Evolutionary conservation across 1,140 invertebrate genomes (phyloP).

Genomic region (Cephus cinctus): DNA sequence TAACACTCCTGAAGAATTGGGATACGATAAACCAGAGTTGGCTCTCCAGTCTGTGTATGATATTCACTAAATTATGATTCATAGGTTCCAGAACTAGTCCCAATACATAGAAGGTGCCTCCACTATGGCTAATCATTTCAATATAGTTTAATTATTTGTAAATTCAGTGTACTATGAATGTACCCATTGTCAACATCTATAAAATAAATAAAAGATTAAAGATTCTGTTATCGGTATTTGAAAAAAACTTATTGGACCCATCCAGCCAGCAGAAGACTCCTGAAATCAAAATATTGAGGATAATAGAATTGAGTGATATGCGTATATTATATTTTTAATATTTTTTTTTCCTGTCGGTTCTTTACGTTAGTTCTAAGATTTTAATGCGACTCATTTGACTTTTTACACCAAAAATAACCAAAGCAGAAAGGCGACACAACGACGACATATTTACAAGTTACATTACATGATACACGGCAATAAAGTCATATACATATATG

Average conservation of each 20-base stretch:
- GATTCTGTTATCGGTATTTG: too few species aligned
- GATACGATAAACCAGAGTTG: conserved; percentile 96
- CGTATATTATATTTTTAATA: conserved; percentile 39
- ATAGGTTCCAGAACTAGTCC: conserved; percentile 19
- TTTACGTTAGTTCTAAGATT: conserved; percentile 30
- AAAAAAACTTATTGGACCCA: too few species aligned
- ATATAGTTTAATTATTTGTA: conserved; percentile 9
- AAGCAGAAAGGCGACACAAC: conserved; percentile 46
- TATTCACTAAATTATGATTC: conserved; percentile 48
- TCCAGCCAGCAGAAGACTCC: conserved; percentile 3
- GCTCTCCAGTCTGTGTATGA: conserved; percentile 75
- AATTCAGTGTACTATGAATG: conserved; percentile 14
- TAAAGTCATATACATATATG: conserved; percentile 40
- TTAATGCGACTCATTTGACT: conserved; percentile 25
- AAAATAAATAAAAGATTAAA: conserved; percentile 11
- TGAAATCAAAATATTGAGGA: conserved; percentile 21
- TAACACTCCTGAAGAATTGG: conserved; percentile 91
- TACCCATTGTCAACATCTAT: conserved; percentile 6
- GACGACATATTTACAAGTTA: conserved; percentile 49
- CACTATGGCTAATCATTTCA: too few species aligned
- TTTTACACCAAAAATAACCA: conserved; percentile 50
- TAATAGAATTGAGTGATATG: conserved; percentile 29
- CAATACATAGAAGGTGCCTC: conserved; percentile 14
- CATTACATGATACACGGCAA: conserved; percentile 45
- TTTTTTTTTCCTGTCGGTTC: conserved; percentile 30